Conservation (phyloP, 2,888 invertebrate species). For the Drosophila mimica region DNA sequence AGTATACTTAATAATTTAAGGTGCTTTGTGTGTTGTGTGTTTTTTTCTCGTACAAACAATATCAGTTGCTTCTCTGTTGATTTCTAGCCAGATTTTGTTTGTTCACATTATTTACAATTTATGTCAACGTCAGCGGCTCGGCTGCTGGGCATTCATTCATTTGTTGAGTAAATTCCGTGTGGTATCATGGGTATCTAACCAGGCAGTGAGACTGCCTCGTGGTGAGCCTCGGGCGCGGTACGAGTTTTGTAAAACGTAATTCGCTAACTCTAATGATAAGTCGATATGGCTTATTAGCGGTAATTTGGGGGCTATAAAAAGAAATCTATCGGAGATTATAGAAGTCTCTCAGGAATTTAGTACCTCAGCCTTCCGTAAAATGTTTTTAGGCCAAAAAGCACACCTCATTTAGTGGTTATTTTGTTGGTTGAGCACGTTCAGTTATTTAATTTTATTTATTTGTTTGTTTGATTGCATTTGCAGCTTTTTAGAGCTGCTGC, state of each 20-base stretch:
- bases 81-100: constrained; percentile 59
- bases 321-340: too few relatives aligned
- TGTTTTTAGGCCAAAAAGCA: background rate
- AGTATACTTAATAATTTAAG: background rate
- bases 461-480: constrained; percentile 29
- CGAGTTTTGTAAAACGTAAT: constrained; percentile 6
- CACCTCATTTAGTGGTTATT: constrained; percentile 4
- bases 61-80: constrained; percentile 28
- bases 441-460: constrained; percentile 25
- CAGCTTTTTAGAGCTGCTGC: constrained; percentile 12
- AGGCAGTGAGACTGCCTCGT: constrained; percentile 1
- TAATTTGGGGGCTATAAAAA: background rate
- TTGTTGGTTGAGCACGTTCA: constrained; percentile 11
- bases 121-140: constrained; percentile 48
- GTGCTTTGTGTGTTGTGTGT: background rate
- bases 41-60: constrained; percentile 1
- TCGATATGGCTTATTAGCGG: background rate
- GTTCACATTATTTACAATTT: constrained; percentile 68
- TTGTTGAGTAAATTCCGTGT: constrained; percentile 40
- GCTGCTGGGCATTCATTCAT: constrained; percentile 30
- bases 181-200: constrained; percentile 21
- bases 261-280: background rate
- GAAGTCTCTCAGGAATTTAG: background rate
- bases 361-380: background rate
- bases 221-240: constrained; percentile 16